Percentiles rank a stretch among this genome's conserved stretches.
These are phyloP conservation scores for Leptonema lineaticorne DNA, from an alignment of 1,140 invertebrate genomes.

Conservation along the genomic window DNA sequence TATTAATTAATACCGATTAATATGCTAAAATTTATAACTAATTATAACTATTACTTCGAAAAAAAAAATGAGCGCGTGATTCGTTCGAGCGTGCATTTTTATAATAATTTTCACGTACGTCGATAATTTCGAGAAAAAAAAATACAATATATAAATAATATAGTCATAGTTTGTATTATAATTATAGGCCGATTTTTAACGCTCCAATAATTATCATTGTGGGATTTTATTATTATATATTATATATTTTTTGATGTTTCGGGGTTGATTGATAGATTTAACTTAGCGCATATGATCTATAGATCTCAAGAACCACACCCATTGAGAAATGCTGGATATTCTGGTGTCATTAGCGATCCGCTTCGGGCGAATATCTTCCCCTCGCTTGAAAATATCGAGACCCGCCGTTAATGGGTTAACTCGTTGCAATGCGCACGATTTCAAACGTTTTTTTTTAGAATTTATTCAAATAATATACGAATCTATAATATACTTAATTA, in stretches of 20 bases:
- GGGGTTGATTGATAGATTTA: not conserved
- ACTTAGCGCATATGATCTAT: slow-evolving; percentile 10
- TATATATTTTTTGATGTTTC: no score
- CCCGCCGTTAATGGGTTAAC: slow-evolving; percentile 7
- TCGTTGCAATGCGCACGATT: no score
- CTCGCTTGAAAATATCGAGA: not conserved
- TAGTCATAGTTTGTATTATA: slow-evolving; percentile 11
- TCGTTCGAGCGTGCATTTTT: not conserved
- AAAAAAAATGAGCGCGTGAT: no score
- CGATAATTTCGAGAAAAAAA: not conserved
- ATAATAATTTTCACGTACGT: not conserved
- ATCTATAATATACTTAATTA: no score
- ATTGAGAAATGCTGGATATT: not conserved
- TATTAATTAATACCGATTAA: no score
- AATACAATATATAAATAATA: not conserved
- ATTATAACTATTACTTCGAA: no score
- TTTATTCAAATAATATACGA: no score
- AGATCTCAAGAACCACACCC: slow-evolving; percentile 8
- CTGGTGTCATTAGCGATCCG: slow-evolving; percentile 6
- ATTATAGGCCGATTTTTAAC: slow-evolving; percentile 6
- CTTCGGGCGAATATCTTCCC: slow-evolving; percentile 20
- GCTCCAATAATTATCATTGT: slow-evolving; percentile 3
- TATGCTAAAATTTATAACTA: no score
- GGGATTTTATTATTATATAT: no score
- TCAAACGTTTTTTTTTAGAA: no score